Percentiles rank a stretch among this genome's conserved stretches.
Conservation (phyloP, 2,888 invertebrate species). For the Falcaria lacertinaria region DNA sequence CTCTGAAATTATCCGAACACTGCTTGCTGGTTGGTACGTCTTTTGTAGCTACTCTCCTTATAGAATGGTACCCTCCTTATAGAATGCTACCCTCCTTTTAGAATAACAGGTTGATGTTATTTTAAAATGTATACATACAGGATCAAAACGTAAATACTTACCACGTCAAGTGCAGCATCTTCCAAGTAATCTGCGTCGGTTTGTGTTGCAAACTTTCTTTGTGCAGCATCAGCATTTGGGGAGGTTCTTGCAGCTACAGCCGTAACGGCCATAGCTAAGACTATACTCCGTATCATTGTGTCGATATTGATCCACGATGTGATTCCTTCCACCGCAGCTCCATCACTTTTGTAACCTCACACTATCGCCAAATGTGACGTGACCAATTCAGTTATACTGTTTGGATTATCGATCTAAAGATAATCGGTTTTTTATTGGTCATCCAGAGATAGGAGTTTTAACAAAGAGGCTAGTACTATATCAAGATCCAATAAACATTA, state of each 20-base stretch:
- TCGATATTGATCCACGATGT: neutral
- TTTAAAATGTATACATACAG: too few relatives aligned
- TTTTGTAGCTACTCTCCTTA: too few relatives aligned
- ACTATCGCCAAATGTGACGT: neutral
- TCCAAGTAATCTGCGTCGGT: constrained; percentile 25
- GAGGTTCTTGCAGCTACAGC: neutral
- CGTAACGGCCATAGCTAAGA: neutral
- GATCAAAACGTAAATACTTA: constrained; percentile 25
- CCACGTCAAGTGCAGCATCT: constrained; percentile 49
- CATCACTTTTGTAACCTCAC: neutral
- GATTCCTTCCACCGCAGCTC: neutral
- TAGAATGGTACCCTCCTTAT: too few relatives aligned
- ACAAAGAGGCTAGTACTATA: neutral
- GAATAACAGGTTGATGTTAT: too few relatives aligned
- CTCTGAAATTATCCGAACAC: too few relatives aligned
- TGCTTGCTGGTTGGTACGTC: too few relatives aligned
- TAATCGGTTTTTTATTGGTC: neutral
- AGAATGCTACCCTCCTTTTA: too few relatives aligned
- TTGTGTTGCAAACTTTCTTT: neutral
- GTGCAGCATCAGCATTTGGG: neutral
- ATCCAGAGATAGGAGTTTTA: neutral
- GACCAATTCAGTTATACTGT: neutral
- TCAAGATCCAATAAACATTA: neutral
- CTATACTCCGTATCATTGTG: neutral
- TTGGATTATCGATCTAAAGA: neutral